Evolutionary conservation across 2,113 vertebrate species (phyloP).

Genomic region (Zosterops hypoxanthus): DNA sequence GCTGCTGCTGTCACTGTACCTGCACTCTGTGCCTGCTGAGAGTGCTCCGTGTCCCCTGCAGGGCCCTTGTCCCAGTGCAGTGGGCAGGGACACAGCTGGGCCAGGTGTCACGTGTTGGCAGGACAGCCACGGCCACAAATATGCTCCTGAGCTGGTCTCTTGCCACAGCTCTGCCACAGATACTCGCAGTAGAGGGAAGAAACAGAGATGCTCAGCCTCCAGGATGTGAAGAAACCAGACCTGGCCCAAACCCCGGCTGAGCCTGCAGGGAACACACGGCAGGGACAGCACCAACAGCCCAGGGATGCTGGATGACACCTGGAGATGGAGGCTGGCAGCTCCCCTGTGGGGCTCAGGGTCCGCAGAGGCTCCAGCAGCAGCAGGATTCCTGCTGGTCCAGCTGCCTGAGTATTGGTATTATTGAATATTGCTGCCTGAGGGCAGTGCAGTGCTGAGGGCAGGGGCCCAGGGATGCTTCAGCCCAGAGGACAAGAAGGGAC

Average conservation of each 20-base stretch:
- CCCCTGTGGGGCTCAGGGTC: fast-evolving
- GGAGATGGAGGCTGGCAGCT: not conserved
- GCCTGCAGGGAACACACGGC: not conserved
- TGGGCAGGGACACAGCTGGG: not conserved
- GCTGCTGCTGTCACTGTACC: not conserved
- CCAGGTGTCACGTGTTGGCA: fast-evolving
- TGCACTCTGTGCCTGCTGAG: fast-evolving
- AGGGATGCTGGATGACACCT: not conserved
- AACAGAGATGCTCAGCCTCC: not conserved
- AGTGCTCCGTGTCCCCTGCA: fast-evolving
- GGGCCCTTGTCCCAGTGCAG: fast-evolving
- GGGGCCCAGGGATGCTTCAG: not conserved
- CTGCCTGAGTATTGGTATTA: not conserved
- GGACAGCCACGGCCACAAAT: not conserved
- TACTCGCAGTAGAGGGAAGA: fast-evolving
- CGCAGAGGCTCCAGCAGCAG: not conserved
- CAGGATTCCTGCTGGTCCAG: not conserved
- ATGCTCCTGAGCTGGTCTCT: not conserved
- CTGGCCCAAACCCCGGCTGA: not conserved
- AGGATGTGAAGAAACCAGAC: not conserved
- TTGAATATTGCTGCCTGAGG: not conserved
- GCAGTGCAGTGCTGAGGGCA: fast-evolving
- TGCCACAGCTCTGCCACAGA: fast-evolving
- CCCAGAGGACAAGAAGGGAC: not conserved
- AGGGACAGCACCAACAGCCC: not conserved